Base-by-base conservation (phyloP, 2,888 invertebrate genomes). In the Diarsia rubi region DNA sequence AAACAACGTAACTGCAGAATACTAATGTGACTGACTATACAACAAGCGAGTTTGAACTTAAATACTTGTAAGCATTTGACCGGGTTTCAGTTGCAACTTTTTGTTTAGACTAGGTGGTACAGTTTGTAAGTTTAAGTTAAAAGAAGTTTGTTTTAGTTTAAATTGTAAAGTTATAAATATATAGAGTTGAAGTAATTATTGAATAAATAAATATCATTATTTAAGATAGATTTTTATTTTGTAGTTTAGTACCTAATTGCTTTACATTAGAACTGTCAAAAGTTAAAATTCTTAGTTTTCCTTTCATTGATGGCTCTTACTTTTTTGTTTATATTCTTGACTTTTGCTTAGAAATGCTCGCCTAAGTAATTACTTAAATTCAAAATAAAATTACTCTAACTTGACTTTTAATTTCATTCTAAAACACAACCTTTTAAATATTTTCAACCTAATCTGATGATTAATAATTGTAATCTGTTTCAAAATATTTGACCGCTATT, bases 1-100 rank as follows among this genome's bases (percentile, higher is more conserved):
- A 92, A 92, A 92, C 92, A 92, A 91, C 90, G 90, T 91, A 90
- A 91, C 89, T 52, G 86, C 85, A 87, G 87, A 90, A 91, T 89
- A 89, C 74, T 79, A 68, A 79, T 70, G 84, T 89, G 89, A 90
- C 89, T 37, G 37, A 37, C 89, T 88, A 69, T 76, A 47, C 60
- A 47, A 47, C 60, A 52, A 12, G 19, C 44, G 71, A 54, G 44
- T 49, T 37, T 14, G 11, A 60, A 19, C 14, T 27, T 37, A 19
- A 37, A 37, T 42, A 62, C 69, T 78, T 42, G 19, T 4, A 60
- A 24, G 37, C 54, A n/a, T 47, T 66, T 44, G n/a, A 24, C 54
- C 31, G 62, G 19, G 64, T 64, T 64, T 44, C 21, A 47, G 47
- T 71, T 67, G 45, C 49, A 59, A 69, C 21, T 66, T 78, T 63